Evolutionary conservation across 2,888 invertebrate genomes (phyloP).

Genomic region (Protula sp.): DNA sequence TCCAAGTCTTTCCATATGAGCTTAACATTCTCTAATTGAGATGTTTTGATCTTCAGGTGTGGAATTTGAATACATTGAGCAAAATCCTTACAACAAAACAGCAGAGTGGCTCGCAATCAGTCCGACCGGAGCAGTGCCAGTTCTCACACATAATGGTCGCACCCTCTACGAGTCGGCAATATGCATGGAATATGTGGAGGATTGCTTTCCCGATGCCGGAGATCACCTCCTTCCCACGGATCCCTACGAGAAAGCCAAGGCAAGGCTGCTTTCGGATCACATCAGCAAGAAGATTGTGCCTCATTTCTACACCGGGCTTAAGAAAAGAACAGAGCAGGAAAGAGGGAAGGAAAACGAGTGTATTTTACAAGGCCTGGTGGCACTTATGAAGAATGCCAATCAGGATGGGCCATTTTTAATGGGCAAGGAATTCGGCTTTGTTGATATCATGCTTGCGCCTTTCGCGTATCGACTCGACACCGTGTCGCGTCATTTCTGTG

Average conservation of each 20-base stretch:
- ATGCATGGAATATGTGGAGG: slow-evolving; percentile 35
- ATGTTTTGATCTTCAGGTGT: too few species aligned
- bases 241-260: slow-evolving; percentile 25
- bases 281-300: too few species aligned
- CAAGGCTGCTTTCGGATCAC: too few species aligned
- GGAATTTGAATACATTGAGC: slow-evolving; percentile 31
- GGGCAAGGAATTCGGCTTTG: slow-evolving; percentile 28
- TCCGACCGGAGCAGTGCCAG: slow-evolving; percentile 34
- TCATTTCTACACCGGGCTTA: slow-evolving; percentile 25
- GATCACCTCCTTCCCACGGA: slow-evolving; percentile 27
- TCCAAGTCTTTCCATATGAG: too few species aligned
- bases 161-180: slow-evolving; percentile 31
- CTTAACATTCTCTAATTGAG: too few species aligned
- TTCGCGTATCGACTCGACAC: slow-evolving; percentile 22
- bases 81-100: slow-evolving; percentile 35
- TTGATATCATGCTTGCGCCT: slow-evolving; percentile 33
- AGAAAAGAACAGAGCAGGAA: slow-evolving; percentile 22
- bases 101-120: slow-evolving; percentile 32
- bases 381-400: too few species aligned
- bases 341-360: slow-evolving; percentile 21
- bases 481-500: slow-evolving; percentile 26
- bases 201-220: slow-evolving; percentile 19
- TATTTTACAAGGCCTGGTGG: slow-evolving; percentile 19
- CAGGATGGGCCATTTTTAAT: slow-evolving; percentile 28
- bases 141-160: slow-evolving; percentile 24